Base-by-base conservation (phyloP, 37 sponge, comb jelly and placozoan species). In the Petrosia ficiformis region DNA sequence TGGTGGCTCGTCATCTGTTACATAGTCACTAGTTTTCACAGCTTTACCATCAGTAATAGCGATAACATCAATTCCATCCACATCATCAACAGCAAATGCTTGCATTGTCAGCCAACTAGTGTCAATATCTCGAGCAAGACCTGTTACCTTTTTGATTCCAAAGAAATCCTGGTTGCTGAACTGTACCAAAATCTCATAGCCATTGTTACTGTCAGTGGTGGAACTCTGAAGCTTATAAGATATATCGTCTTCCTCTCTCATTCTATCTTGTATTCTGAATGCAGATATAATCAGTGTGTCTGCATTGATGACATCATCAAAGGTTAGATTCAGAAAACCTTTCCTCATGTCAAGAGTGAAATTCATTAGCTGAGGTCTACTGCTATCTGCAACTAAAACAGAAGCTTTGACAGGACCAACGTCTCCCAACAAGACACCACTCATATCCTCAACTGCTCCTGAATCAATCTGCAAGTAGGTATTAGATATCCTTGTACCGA, bases 11-110 rank as follows among this genome's bases (percentile, higher is more conserved):
- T 73, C 71, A 59, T 93, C 93, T 3, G 79, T 31, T 1, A 63
- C 48, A 38, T 72, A 82, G 24, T 14, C 48, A 16, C n/a, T 30
- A 26, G 58, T 90, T 60, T 77, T 68, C 31, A 77, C 11, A 8
- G 89, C 93, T 44, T 88, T 87, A 33, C 93, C 93, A 85, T 93
- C 93, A 69, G 89, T 86, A 71, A 91, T 82, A 54, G 91, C 91
- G 2, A 91, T 72, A 1, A 91, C 83, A 73, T 95, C 92, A 64
- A 86, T 59, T 1, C 84, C 90, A 44, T 85, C 87, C 11, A 95
- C 69, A 42, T 95, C 90, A 75, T 95, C 96, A 43, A 95, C 69
- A 37, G 86, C 96, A 82, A 92, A 95, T 0, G 96, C 96, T 65
- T 95, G 96, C 87, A 95, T 92, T 37, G 87, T 86, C 26, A 95